Evolutionary conservation across 2,113 vertebrate genomes (phyloP).

Genomic region (Zeus faber): DNA sequence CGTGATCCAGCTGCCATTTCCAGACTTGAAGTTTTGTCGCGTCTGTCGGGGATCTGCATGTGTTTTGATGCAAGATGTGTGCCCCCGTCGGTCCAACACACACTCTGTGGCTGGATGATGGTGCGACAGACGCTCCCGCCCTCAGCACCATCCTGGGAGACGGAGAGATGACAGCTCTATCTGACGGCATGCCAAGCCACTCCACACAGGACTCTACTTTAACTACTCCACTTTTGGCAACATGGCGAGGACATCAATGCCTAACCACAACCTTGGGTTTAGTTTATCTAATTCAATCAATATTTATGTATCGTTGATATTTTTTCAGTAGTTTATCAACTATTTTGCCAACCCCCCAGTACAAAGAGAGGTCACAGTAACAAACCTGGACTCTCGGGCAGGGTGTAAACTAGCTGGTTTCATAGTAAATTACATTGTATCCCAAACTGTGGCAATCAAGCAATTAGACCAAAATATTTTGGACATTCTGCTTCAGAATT

Average conservation of each 20-base stretch:
- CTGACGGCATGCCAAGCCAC: slow-evolving; percentile 34
- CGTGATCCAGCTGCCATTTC: slow-evolving; percentile 37
- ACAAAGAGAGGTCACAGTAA: too few species aligned
- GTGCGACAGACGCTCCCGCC: slow-evolving; percentile 26
- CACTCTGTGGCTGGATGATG: neutral
- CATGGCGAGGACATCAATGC: slow-evolving; percentile 18
- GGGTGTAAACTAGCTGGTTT: too few species aligned
- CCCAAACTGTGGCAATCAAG: too few species aligned
- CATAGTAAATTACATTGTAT: too few species aligned
- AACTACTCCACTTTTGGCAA: slow-evolving; percentile 36
- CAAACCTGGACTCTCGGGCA: too few species aligned
- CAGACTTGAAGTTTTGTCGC: slow-evolving; percentile 40
- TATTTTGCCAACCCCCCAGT: too few species aligned
- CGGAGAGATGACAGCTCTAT: slow-evolving; percentile 58
- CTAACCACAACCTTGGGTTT: neutral
- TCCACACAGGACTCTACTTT: slow-evolving; percentile 47
- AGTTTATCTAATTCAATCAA: too few species aligned
- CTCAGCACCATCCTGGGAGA: slow-evolving; percentile 52
- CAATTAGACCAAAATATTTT: too few species aligned
- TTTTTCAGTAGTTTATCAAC: too few species aligned
- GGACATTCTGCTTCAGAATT: too few species aligned
- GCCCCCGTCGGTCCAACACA: slow-evolving; percentile 33
- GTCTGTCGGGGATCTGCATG: slow-evolving; percentile 46
- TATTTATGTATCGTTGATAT: too few species aligned
- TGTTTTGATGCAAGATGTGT: slow-evolving; percentile 34